Evolutionary conservation across 1,140 invertebrate species (phyloP), one percentile per base, ranked within the genome.

Genomic region (Tetramorium alpestre): DNA sequence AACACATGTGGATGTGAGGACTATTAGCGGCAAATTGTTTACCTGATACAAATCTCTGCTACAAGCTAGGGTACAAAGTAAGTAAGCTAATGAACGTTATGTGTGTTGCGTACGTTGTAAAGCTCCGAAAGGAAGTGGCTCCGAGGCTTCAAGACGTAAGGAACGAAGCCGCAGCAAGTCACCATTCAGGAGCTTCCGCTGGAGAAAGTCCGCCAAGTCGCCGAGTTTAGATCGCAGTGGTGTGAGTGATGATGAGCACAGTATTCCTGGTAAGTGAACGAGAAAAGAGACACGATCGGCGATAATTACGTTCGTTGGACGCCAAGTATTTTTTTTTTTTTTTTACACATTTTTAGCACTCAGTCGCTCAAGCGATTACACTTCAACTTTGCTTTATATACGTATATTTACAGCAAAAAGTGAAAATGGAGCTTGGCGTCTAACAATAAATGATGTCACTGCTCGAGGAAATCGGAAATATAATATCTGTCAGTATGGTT

Each of bases 101-200:
- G 86, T 92, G 88, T 94, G 92, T 94, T 95, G 89, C 93, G 91
- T 69, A 92, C 92, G 88, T 93, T 86, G 88, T 89, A 78, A 94
- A 94, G 94, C 93, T 90, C 92, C 93, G 16, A 94, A 94, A 92
- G 94, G 93, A 88, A 91, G 89, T 76, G 93, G 94, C 82, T 95
- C 94, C 56, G 94, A 95, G 84, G 93, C 94, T 54, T 92, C 95
- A 89, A 95, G 94, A 88, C 96, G 97, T 95, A 98, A 98, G 96
- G 97, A 97, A 94, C 97, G 97, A 89, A 98, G 97, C 87, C 96
- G 98, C 89, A 98, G 98, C 96, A 99, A 98, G 95, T 98, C 98
- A 86, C 98, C 98, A 70, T 99, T 99, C 96, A 96, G 98, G 91
- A 98, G 98, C 95, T 98, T 98, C 96, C 96, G 98, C 81, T 98